phyloP scores from a whole-genome alignment of 2,113 vertebrate genomes.

The Oxyura jamaicensis region DNA sequence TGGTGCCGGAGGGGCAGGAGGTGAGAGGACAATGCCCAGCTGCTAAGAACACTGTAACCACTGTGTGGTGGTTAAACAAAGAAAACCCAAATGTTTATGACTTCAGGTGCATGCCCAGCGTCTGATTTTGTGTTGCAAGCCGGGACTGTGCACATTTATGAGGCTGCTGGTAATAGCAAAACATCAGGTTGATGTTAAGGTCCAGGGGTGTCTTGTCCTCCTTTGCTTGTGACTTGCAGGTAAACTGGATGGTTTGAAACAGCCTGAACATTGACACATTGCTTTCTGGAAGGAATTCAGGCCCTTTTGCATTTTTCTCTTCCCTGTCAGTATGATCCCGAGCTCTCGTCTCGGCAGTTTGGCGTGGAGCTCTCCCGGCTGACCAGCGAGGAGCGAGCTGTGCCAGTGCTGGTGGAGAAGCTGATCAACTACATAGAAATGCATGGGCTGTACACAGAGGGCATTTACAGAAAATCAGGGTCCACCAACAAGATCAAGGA shows the following conservation, averaged over 20 bases:
- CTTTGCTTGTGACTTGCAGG: neutral
- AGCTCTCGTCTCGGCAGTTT: slow-evolving; percentile 93
- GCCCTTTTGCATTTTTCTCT: neutral
- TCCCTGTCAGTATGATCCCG: slow-evolving; percentile 87
- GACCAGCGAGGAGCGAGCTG: slow-evolving; percentile 90
- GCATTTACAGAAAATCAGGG: slow-evolving; percentile 96
- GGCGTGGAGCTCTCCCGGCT: slow-evolving; percentile 93
- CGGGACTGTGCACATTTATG: neutral
- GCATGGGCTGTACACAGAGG: slow-evolving; percentile 97
- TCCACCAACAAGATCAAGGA: slow-evolving; percentile 98
- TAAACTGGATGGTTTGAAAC: neutral
- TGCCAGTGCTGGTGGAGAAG: slow-evolving; percentile 94
- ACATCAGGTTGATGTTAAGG: neutral
- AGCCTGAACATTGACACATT: neutral
- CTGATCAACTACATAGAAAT: slow-evolving; percentile 99
- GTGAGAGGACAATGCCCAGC: neutral
- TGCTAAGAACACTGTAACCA: neutral
- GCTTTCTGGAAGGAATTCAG: neutral
- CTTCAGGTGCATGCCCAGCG: neutral
- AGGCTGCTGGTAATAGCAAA: neutral
- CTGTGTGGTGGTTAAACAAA: neutral
- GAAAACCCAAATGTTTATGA: neutral
- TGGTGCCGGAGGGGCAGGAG: neutral
- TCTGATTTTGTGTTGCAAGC: fast-evolving
- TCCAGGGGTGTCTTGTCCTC: neutral